A percentile compares a stretch with the other conserved stretches of the same genome.
Evolutionary conservation across 2,888 invertebrate genomes (phyloP).

Genomic region (Acrobasis consociella): DNA sequence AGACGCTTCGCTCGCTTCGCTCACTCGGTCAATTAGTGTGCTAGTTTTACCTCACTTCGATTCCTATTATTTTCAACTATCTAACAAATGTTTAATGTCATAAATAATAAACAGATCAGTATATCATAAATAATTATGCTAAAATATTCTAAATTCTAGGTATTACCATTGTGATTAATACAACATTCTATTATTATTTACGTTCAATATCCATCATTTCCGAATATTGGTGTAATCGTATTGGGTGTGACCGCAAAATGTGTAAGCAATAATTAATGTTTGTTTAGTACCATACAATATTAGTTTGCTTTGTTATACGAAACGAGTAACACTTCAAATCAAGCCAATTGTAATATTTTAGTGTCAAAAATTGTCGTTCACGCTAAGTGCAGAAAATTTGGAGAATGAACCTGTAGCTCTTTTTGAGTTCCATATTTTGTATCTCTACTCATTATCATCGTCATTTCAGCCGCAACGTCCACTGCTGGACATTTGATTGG

Average conservation of each 20-base stretch:
- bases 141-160: background rate
- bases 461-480: too few relatives aligned
- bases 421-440: too few relatives aligned
- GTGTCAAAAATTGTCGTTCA: background rate
- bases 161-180: background rate
- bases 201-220: conserved; percentile 5
- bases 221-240: conserved; percentile 8
- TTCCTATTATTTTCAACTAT: too few relatives aligned
- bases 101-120: background rate
- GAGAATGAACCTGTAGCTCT: too few relatives aligned
- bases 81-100: too few relatives aligned
- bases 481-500: too few relatives aligned
- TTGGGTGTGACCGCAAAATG: conserved; percentile 14
- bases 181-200: background rate
- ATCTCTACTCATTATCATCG: too few relatives aligned
- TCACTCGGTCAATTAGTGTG: too few relatives aligned
- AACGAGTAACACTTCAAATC: background rate
- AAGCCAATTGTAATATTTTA: background rate
- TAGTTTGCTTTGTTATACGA: conserved; percentile 11
- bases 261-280: conserved; percentile 19
- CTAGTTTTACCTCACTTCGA: too few relatives aligned
- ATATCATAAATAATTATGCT: background rate
- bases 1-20: too few relatives aligned
- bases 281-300: conserved; percentile 9
- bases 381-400: too few relatives aligned